These are phyloP conservation scores for Brachionus sp. DNA, from an alignment of 1,140 invertebrate species.

Conservation along the genomic window DNA sequence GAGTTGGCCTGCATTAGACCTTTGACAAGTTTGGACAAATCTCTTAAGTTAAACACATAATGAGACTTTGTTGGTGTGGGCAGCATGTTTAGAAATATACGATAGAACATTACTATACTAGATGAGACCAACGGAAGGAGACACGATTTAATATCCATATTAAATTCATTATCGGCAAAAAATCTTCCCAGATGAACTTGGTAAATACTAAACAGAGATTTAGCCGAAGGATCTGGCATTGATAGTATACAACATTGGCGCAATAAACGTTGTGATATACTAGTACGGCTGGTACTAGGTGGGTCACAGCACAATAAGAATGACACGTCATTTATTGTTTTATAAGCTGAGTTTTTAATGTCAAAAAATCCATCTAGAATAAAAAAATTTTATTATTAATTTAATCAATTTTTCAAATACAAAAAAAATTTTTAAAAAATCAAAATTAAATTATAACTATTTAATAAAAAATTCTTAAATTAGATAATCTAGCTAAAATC, in stretches of 20 bases:
- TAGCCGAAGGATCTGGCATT: constrained; percentile 56
- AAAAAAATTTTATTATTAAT: too few species aligned
- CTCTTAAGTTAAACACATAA: constrained; percentile 88
- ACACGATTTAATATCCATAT: constrained; percentile 56
- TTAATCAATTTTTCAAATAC: background rate
- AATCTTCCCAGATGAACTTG: constrained; percentile 59
- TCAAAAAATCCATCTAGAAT: constrained; percentile 21
- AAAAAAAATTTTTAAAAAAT: background rate
- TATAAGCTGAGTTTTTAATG: constrained; percentile 37
- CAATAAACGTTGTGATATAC: constrained; percentile 49
- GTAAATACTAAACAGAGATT: constrained; percentile 59
- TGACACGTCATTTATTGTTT: constrained; percentile 57
- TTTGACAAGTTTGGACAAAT: constrained; percentile 64
- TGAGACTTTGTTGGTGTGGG: constrained; percentile 88
- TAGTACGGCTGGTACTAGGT: constrained; percentile 56
- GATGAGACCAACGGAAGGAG: constrained; percentile 55
- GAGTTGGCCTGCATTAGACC: constrained; percentile 52
- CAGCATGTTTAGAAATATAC: constrained; percentile 64
- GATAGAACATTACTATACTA: constrained; percentile 57
- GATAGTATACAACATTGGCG: constrained; percentile 54
- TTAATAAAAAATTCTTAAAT: background rate
- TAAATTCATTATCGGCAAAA: constrained; percentile 56
- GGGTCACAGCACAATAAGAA: constrained; percentile 59
- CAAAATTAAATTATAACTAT: background rate
- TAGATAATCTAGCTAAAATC: too few species aligned